phyloP scores from a whole-genome alignment of 2,113 vertebrate genomes.

The Chaenogobius annularis region DNA sequence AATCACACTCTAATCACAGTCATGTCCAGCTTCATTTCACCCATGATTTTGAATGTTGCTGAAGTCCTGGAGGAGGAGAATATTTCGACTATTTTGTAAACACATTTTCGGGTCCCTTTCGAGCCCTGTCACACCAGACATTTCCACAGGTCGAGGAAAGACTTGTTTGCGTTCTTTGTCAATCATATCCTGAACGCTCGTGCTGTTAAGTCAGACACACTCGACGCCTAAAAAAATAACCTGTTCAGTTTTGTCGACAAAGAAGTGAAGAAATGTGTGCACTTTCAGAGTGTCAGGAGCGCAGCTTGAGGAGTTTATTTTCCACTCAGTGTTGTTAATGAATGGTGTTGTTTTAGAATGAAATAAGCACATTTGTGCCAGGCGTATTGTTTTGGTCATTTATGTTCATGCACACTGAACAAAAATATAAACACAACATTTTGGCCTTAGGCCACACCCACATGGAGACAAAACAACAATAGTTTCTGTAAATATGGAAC shows the following conservation, averaged over 20 bases:
- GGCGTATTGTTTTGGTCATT: background rate
- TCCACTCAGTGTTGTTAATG: background rate
- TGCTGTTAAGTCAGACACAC: background rate
- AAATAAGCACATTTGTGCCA: background rate
- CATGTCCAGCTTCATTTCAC: background rate
- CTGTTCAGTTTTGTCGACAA: background rate
- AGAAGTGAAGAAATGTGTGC: constrained; percentile 2
- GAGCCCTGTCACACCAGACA: background rate
- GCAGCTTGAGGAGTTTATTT: background rate
- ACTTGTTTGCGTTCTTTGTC: background rate
- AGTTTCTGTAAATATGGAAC: too few relatives aligned
- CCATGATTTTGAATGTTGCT: too few relatives aligned
- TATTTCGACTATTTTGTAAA: background rate
- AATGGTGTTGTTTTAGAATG: background rate
- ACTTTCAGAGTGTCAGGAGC: background rate
- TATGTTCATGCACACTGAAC: too few relatives aligned
- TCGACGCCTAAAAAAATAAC: background rate
- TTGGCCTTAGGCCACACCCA: too few relatives aligned
- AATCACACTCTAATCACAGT: background rate
- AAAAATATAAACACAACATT: too few relatives aligned
- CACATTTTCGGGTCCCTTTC: too few relatives aligned
- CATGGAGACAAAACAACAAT: too few relatives aligned
- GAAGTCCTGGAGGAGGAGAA: too few relatives aligned
- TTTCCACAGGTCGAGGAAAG: background rate
- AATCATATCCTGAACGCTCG: constrained; percentile 5